Evolutionary conservation across 2,113 vertebrate genomes (phyloP).

Genomic region (Platycercus adscitus): DNA sequence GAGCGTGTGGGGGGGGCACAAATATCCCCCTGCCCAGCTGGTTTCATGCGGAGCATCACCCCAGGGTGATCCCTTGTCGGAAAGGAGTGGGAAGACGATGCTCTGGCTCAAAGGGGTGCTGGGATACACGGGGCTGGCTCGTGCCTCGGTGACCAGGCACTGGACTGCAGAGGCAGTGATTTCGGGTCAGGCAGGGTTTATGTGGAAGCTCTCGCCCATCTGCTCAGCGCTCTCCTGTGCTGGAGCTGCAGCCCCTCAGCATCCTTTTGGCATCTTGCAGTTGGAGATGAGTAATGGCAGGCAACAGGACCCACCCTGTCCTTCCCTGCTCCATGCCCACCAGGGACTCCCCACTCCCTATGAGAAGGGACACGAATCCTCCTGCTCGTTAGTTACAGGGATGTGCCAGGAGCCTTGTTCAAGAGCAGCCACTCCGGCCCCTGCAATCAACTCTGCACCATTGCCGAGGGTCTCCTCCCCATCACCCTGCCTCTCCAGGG

Average conservation of each 20-base stretch:
- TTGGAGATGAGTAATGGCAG: not conserved
- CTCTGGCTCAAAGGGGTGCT: not conserved
- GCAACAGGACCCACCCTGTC: accelerated
- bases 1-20: accelerated
- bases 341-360: not conserved
- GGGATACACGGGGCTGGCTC: not conserved
- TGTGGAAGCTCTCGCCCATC: not conserved
- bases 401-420: not conserved
- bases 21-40: not conserved
- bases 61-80: not conserved
- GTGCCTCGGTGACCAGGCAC: accelerated
- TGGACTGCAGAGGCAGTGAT: not conserved
- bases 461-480: not conserved
- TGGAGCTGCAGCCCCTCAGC: not conserved
- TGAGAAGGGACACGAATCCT: not conserved
- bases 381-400: slow-evolving; percentile 28
- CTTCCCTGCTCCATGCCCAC: not conserved
- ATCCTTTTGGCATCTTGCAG: not conserved
- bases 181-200: not conserved
- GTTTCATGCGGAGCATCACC: not conserved
- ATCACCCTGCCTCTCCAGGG: not conserved
- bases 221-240: accelerated
- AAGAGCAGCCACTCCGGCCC: not conserved
- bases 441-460: not conserved
- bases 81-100: not conserved